Base-by-base conservation (phyloP, 2,797 vertebrate genomes). In the Neosilurus mollespiculum region DNA sequence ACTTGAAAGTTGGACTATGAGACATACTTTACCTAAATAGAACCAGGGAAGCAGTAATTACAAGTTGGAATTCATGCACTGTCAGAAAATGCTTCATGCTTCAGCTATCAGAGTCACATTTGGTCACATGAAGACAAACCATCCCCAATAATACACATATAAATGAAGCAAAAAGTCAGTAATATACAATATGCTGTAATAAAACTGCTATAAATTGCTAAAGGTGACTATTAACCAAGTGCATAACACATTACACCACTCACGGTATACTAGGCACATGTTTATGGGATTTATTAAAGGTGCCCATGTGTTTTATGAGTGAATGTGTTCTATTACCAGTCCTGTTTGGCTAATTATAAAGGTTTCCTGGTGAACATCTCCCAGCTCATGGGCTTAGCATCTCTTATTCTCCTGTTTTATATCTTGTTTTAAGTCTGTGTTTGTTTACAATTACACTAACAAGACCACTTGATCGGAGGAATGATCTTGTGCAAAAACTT, bases 1-100 rank as follows among this genome's bases (percentile, higher is more conserved):
- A 85, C 58, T 65, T 73, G 49, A 85, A 62, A 79, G 65, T 79
- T 78, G 69, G 75, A 30, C 61, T 79, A 34, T 66, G 51, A 82
- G 79, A 82, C 53, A 77, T 24, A 37, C 83, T 67, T 72, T 6
- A 59, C 18, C 43, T 18, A 61, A 67, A 81, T 80, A 37, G 62
- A 51, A 64, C 4, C 15, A 65, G 15, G 61, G 77, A 78, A 78
- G 15, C 34, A 49, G 75, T 61, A 77, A 77, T 62, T 77, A 75
- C 16, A 62, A 77, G 58, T 77, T 49, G 75, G 16, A 65, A 34
- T 58, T 83, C 24, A 51, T 62, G 56, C 26, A 62, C 49, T 56
- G 51, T 84, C 83, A 51, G n/a, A 64, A 78, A 64, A 64, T 61
- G 58, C 34, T 77, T 77, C 30, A 61, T 16, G 56, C 30, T 62